Evolutionary conservation across 2,797 vertebrate genomes (phyloP), one percentile per base, ranked within the genome.

Genomic region (Gymnodraco acuticeps): DNA sequence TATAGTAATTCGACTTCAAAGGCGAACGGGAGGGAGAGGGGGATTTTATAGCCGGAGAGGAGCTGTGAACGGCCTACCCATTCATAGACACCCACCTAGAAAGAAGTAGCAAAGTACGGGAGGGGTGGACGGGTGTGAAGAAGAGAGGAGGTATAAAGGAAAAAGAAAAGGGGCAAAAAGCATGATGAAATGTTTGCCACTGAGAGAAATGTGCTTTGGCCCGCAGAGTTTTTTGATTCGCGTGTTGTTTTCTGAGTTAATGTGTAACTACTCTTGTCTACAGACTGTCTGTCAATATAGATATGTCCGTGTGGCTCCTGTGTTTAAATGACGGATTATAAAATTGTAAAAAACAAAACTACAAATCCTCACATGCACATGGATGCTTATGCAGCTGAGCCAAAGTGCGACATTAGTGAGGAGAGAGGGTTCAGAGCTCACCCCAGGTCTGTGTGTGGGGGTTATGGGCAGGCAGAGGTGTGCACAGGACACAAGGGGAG

Each of bases 1-100:
- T 95, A 85, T 86, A 88, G 92, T 92, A 94, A 94, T 94, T 94
- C 92, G 43, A 94, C 94, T 93, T 95, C 94, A 95, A 95, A 95
- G 93, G 83, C 79, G 62, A 84, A 91, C 31, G 13, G 68, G 61
- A 59, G 67, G 65, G 78, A 33, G 72, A 46, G 70, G 50, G 81
- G 80, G 75, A 64, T 79, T 89, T 91, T 87, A 89, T 64, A 86
- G 81, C 87, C 38, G 64, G 75, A 90, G 87, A 90, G 87, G 81
- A 86, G 85, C 72, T 81, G 84, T 43, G 77, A 92, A 86, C 43
- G 72, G 83, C 70, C 79, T 80, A 73, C 71, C 77, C 78, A 75
- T 87, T 88, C 84, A 79, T 60, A 82, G 79, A 77, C 74, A 69
- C 42, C 70, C 77, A 77, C 85, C 77, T 83, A 89, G 81, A 85